Conservation (phyloP, 1,140 invertebrate genomes). For the Bombus cullumanus region DNA sequence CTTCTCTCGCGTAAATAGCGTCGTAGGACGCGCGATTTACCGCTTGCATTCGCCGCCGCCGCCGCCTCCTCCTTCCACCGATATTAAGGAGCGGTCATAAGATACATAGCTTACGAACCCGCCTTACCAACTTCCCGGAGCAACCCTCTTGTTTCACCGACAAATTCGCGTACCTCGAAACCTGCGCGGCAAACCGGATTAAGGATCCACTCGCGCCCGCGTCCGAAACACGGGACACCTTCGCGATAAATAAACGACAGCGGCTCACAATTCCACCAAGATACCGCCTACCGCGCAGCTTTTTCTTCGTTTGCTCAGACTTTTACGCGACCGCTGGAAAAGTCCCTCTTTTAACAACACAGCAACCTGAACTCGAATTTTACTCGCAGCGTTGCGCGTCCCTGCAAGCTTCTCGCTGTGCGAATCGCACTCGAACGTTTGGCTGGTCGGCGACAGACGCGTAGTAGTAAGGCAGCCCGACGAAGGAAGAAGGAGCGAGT, state of each 20-base stretch:
- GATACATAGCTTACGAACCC: slow-evolving; percentile 56
- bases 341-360: not conserved
- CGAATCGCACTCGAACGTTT: no score
- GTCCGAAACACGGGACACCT: not conserved
- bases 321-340: not conserved
- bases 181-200: slow-evolving; percentile 10
- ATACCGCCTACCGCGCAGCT: not conserved
- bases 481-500: no score
- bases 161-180: not conserved
- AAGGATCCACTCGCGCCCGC: not conserved
- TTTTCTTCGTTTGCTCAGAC: not conserved
- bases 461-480: no score
- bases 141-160: not conserved
- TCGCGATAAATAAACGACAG: slow-evolving; percentile 4
- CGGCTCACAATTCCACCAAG: not conserved
- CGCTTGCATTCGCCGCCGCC: slow-evolving; percentile 19
- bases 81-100: slow-evolving; percentile 66
- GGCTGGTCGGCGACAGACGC: no score
- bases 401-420: no score
- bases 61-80: slow-evolving; percentile 7
- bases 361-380: no score
- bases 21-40: slow-evolving; percentile 52
- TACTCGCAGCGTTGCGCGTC: no score
- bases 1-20: slow-evolving; percentile 40
- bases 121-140: slow-evolving; percentile 51